phyloP scores from a whole-genome alignment of 2,888 invertebrate species.

The Dichetophora obliterata region DNA sequence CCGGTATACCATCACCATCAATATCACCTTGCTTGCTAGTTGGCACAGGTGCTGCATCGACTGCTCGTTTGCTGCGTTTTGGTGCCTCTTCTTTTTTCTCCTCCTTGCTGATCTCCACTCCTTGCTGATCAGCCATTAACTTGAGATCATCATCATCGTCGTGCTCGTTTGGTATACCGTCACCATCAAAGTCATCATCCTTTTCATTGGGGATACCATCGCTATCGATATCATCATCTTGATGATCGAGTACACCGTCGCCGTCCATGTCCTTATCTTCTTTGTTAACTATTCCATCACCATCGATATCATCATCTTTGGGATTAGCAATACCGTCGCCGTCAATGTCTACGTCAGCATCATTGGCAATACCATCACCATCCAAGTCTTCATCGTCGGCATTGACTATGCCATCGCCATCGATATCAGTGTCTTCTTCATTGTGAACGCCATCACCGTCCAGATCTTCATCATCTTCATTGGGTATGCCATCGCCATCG shows the following conservation, averaged over 20 bases:
- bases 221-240: conserved; percentile 52
- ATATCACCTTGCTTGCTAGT: conserved; percentile 57
- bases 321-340: conserved; percentile 67
- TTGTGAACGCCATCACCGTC: conserved; percentile 59
- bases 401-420: conserved; percentile 59
- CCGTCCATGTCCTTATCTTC: conserved; percentile 51
- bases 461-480: conserved; percentile 53
- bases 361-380: conserved; percentile 64
- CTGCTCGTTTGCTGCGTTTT: conserved; percentile 45
- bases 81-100: conserved; percentile 32
- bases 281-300: conserved; percentile 50
- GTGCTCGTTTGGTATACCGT: conserved; percentile 49
- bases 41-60: conserved; percentile 53
- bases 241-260: conserved; percentile 51
- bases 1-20: conserved; percentile 56
- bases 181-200: conserved; percentile 57
- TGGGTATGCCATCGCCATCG: conserved; percentile 61
- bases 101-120: conserved; percentile 32
- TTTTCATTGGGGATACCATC: conserved; percentile 61
- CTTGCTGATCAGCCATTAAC: conserved; percentile 70
- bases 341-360: conserved; percentile 64
- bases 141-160: conserved; percentile 70
- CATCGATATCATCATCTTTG: conserved; percentile 51
- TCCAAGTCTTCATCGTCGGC: conserved; percentile 60
- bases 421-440: conserved; percentile 56